Evolutionary conservation across 2,113 vertebrate genomes (phyloP), one percentile per base, ranked within the genome.

Genomic region (Steatornis caripensis): DNA sequence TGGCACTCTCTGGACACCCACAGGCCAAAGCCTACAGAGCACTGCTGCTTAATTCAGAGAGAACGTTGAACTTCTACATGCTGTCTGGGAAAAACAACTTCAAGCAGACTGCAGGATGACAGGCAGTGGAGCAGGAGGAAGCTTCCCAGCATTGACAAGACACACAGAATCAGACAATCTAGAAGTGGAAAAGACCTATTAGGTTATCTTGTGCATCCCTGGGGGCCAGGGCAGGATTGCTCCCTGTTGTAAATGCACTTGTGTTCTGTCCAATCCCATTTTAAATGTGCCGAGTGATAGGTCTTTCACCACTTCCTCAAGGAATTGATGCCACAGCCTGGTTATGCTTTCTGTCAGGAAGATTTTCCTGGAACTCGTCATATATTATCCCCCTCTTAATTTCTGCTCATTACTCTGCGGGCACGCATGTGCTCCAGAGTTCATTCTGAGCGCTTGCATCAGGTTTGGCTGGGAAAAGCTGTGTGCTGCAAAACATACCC

Each of bases 181-280:
- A 87, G 89, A 82, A 95, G 87, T 58, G 81, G 91, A 58, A 89
- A 91, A 95, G 93, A 96, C 70, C 96, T 85, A 72, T 92, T 91
- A 95, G 81, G 75, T 95, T 91, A 91, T 76, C 84, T 82, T 0
- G 11, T 24, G 62, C 66, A 83, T 95, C 94, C 84, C 95, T 51
- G 18, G 78, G 74, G 95, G 62, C 77, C 77, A 69, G 70, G 61
- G 66, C 45, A 89, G 81, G 61, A 92, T n/a, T 87, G 84, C 87
- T 95, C 91, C 84, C 66, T 54, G 23, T 55, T 85, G 89, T 83
- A 95, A 94, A 87, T 65, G 54, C 87, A 85, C 81, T 95, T 83
- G 75, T 85, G 87, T 85, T 79, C 87, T 95, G 94, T 96, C 89
- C 87, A 80, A 93, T 74, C 51, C 91, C 91, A 92, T 96, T 94